Conservation (phyloP, 1,140 invertebrate genomes). For the Lasioglossum albipes region DNA sequence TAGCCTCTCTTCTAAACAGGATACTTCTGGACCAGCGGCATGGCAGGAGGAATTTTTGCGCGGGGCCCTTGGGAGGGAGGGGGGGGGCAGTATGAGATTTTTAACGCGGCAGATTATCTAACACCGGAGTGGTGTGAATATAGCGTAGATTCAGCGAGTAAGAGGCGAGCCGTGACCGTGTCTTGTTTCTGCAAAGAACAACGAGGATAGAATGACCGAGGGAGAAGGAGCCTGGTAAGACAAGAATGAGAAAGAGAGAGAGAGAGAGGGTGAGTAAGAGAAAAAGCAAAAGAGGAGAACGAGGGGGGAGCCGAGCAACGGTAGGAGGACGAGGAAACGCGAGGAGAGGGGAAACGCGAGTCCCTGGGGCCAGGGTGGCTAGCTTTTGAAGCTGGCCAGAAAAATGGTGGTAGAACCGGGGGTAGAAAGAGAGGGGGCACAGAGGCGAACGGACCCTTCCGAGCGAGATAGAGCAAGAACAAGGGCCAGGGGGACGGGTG, state of each 20-base stretch:
- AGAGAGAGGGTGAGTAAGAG: background rate
- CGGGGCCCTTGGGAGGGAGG: constrained; percentile 10
- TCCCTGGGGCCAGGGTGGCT: constrained; percentile 62
- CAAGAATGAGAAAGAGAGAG: too few relatives aligned
- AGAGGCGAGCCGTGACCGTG: constrained; percentile 9
- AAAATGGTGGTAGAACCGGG: constrained; percentile 48
- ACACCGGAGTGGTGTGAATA: constrained; percentile 60
- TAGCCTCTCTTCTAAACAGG: background rate
- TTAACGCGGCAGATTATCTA: constrained; percentile 72
- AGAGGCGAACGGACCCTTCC: constrained; percentile 51
- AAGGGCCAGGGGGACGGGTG: constrained; percentile 63
- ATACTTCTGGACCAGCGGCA: background rate
- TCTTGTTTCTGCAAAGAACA: background rate
- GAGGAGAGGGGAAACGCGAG: constrained; percentile 51
- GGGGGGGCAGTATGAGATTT: constrained; percentile 54
- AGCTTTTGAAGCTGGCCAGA: constrained; percentile 58
- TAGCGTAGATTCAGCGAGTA: constrained; percentile 29
- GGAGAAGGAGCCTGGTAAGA: background rate
- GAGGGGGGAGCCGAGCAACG: background rate
- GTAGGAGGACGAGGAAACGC: constrained; percentile 2
- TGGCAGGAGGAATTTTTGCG: constrained; percentile 39
- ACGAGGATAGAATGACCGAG: constrained; percentile 26
- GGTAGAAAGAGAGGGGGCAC: constrained; percentile 21
- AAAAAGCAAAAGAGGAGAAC: background rate
- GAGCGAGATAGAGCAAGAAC: constrained; percentile 48